phyloP scores from a whole-genome alignment of 1,140 invertebrate genomes.

The Diorhabda carinulata region DNA sequence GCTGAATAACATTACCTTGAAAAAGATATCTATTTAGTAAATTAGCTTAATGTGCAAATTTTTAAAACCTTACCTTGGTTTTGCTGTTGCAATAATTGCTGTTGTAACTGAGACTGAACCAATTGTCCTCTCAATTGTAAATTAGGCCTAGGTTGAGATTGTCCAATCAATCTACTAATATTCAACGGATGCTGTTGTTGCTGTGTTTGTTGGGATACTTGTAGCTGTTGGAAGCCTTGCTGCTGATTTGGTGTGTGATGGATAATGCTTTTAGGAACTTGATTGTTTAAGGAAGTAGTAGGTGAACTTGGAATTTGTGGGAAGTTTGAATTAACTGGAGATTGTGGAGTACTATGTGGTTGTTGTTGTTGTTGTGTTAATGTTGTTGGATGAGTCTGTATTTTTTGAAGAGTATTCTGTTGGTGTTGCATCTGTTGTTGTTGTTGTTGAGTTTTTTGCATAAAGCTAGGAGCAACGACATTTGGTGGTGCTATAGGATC shows the following conservation, averaged over 20 bases:
- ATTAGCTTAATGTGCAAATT: not conserved
- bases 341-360: conserved; percentile 17
- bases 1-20: conserved; percentile 26
- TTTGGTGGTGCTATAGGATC: conserved; percentile 49
- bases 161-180: conserved; percentile 29
- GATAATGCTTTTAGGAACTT: conserved; percentile 38
- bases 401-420: conserved; percentile 42
- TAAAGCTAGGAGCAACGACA: conserved; percentile 42
- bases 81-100: conserved; percentile 42
- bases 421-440: conserved; percentile 48
- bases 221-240: conserved; percentile 30
- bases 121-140: conserved; percentile 34
- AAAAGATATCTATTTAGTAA: not conserved
- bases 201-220: conserved; percentile 10
- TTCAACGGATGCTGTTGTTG: conserved; percentile 31
- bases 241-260: conserved; percentile 40
- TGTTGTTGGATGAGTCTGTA: conserved; percentile 1
- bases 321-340: conserved; percentile 26
- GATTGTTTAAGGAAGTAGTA: conserved; percentile 1
- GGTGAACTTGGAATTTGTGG: conserved; percentile 28
- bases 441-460: conserved; percentile 47
- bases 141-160: conserved; percentile 27
- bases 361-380: conserved; percentile 12
- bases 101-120: conserved; percentile 34
- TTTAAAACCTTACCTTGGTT: conserved; percentile 17